Percentiles rank a stretch among this genome's conserved stretches.
phyloP scores from a whole-genome alignment of 2,888 invertebrate genomes.

The Morpho achilles region DNA sequence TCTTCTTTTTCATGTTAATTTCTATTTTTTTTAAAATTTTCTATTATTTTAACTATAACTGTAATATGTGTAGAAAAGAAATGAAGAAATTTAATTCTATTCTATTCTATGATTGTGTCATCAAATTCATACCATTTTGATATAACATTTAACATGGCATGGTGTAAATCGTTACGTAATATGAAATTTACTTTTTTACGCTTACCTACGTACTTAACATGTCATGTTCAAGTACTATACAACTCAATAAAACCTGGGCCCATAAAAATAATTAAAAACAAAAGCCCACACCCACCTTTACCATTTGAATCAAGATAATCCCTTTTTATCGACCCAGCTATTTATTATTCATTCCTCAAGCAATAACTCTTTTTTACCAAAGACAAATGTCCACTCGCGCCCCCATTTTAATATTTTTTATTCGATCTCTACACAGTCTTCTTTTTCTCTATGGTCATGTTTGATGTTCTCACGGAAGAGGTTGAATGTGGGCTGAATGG shows the following conservation, averaged over 20 bases:
- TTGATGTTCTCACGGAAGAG: constrained; percentile 76
- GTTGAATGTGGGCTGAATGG: constrained; percentile 69
- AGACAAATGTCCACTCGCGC: constrained; percentile 70
- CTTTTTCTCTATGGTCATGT: constrained; percentile 65
- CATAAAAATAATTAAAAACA: constrained; percentile 24
- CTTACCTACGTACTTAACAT: no score
- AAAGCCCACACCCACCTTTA: constrained; percentile 36
- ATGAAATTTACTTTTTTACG: no score
- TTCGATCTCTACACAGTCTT: constrained; percentile 42
- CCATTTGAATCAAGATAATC: constrained; percentile 54
- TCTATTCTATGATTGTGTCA: no score
- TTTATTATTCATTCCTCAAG: constrained; percentile 58
- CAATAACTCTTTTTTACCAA: constrained; percentile 52
- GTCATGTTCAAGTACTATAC: no score
- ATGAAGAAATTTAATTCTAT: no score
- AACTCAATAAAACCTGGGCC: constrained; percentile 4
- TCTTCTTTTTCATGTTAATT: no score
- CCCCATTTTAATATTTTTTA: constrained; percentile 60
- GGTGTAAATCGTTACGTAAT: no score
- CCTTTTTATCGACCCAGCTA: constrained; percentile 38
- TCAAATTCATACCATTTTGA: no score
- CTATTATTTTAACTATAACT: no score
- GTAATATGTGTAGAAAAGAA: no score
- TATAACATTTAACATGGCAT: no score
- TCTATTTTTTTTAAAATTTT: no score